Conservation (phyloP, 1,140 invertebrate species). For the Pachypeltis micranthus region DNA sequence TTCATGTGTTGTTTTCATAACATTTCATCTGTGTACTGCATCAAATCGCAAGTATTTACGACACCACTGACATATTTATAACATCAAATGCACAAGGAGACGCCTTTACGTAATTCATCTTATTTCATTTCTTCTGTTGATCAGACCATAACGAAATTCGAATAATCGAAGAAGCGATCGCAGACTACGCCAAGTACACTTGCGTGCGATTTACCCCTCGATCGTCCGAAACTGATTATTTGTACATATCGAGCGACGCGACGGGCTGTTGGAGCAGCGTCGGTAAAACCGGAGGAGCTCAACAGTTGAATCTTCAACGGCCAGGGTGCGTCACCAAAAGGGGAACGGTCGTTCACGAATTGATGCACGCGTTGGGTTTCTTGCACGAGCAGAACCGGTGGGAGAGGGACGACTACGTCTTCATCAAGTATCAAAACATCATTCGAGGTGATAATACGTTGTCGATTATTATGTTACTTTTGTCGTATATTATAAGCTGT, state of each 20-base stretch:
- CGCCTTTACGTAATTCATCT: no score
- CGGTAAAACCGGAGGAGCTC: constrained; percentile 39
- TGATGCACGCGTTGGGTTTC: constrained; percentile 76
- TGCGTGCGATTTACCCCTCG: constrained; percentile 57
- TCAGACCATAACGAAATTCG: no score
- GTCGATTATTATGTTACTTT: no score
- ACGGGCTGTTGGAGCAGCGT: constrained; percentile 61
- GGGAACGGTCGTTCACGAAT: constrained; percentile 68
- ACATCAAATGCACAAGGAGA: no score
- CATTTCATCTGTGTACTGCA: no score
- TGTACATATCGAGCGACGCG: constrained; percentile 48
- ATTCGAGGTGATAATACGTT: constrained; percentile 42
- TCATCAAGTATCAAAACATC: constrained; percentile 61
- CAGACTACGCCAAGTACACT: constrained; percentile 53
- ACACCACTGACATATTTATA: no score
- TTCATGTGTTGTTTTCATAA: no score
- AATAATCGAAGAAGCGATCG: constrained; percentile 47
- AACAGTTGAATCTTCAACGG: constrained; percentile 40
- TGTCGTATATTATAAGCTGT: no score
- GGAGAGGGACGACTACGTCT: constrained; percentile 64
- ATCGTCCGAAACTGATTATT: constrained; percentile 47
- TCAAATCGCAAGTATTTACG: no score
- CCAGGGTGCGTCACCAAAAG: constrained; percentile 31
- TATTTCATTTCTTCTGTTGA: no score
- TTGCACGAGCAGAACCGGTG: constrained; percentile 73